Conservation (phyloP, 2,888 invertebrate species). For the Coenonympha arcania region DNA sequence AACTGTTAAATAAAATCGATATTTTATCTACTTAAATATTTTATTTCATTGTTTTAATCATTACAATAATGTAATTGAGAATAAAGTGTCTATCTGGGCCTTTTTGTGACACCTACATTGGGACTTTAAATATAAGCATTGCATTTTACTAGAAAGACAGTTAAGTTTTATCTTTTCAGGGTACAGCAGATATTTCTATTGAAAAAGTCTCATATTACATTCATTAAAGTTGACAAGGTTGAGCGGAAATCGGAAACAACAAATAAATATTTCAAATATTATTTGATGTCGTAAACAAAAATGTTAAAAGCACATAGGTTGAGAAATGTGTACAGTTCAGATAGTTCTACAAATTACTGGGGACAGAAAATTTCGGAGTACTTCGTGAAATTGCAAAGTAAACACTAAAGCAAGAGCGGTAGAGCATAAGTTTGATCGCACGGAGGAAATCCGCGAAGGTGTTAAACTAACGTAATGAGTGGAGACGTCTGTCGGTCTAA, state of each 20-base stretch:
- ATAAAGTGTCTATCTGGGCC: too few relatives aligned
- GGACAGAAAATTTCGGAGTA: neutral
- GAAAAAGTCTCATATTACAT: neutral
- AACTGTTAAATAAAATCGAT: constrained; percentile 6
- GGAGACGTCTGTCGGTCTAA: constrained; percentile 47
- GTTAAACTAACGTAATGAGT: constrained; percentile 51
- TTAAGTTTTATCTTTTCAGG: too few relatives aligned
- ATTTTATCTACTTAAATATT: neutral
- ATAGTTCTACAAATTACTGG: constrained; percentile 11
- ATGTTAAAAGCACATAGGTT: neutral
- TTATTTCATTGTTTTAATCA: too few relatives aligned
- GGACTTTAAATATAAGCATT: too few relatives aligned
- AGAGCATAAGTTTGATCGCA: constrained; percentile 18
- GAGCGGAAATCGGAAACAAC: neutral
- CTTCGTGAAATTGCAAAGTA: constrained; percentile 4
- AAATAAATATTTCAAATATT: neutral
- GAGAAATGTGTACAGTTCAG: constrained; percentile 14
- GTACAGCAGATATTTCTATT: too few relatives aligned
- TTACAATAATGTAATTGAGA: too few relatives aligned
- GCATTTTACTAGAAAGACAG: too few relatives aligned
- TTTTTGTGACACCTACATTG: too few relatives aligned
- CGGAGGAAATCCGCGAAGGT: constrained; percentile 39
- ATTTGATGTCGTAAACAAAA: neutral
- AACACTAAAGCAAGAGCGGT: constrained; percentile 8
- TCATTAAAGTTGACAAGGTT: neutral